Percentiles rank a stretch among this genome's conserved stretches.
Evolutionary conservation across 2,888 invertebrate species (phyloP).

Genomic region (Sicus ferrugineus): DNA sequence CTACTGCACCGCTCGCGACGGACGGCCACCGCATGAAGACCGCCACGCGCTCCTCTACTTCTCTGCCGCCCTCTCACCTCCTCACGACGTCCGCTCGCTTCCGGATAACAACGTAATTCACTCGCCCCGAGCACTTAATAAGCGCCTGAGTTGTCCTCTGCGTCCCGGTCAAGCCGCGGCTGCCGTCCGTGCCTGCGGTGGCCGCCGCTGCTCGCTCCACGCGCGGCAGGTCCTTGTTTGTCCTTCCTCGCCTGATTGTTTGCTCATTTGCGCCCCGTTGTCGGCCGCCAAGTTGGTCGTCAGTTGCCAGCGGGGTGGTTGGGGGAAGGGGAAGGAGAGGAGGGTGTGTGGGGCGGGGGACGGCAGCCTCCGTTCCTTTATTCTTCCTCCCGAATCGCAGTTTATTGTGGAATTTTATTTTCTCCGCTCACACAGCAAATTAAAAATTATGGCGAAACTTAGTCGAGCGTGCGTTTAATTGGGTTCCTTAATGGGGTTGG

Average conservation of each 20-base stretch:
- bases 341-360: too few species aligned
- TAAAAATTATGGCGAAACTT: slow-evolving; percentile 33
- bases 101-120: slow-evolving; percentile 52
- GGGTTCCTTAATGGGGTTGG: neutral
- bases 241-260: slow-evolving; percentile 20
- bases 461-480: slow-evolving; percentile 17
- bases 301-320: neutral
- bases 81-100: slow-evolving; percentile 45
- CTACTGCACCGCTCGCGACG: neutral
- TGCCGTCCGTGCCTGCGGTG: neutral
- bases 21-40: neutral
- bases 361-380: neutral
- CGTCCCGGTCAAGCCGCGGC: neutral
- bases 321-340: neutral
- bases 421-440: neutral
- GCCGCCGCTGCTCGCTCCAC: neutral
- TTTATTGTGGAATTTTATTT: slow-evolving; percentile 25
- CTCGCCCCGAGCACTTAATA: slow-evolving; percentile 53
- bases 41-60: neutral
- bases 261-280: slow-evolving; percentile 23
- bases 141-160: slow-evolving; percentile 50
- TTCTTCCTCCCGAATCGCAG: neutral
- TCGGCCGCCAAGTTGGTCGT: slow-evolving; percentile 5
- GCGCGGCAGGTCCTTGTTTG: neutral
- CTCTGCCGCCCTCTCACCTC: neutral